Base-by-base conservation (phyloP, 92 coral and sea anemone species). In the Porites rus region DNA sequence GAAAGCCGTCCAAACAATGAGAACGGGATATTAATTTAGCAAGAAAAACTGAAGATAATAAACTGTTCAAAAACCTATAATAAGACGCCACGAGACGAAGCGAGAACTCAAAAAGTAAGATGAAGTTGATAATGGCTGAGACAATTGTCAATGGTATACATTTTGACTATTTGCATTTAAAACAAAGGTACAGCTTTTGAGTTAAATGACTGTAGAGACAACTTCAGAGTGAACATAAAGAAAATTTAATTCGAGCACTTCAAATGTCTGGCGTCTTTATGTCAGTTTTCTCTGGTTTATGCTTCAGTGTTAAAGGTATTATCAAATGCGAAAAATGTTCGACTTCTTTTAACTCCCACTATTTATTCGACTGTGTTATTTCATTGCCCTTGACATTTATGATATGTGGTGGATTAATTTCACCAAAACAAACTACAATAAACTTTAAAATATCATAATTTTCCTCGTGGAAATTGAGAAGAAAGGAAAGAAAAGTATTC, bases 1-100 rank as follows among this genome's bases (percentile, higher is more conserved):
- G 18, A 52, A 80, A 80, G 85, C 66, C 53, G 85, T 67, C 53
- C 28, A 80, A 51, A 68, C 18, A 43, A 65, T 12, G 20, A 28
- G 51, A 68, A 28, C 16, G 24, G 22, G 9, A 51, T 66, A 20
- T 80, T 52, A 1, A 5, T n/a, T 21, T 14, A 79, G 24, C 51
- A 24, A 56, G 19, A 7, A 24, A 80, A 80, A 68, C 38, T 54
- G 75, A 68, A 68, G 1, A 21, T 8, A 2, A 50, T 52, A 8
- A 24, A 51, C 53, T 16, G 10, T 80, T 46, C 7, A 65, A 56
- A 28, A 78, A 61, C 12, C 54, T 1, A 60, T 60, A 31, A 60
- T 7, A 17, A 9, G 17, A 17, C 14, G 14, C 14, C 14, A 0
- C 63, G 63, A 17, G 63, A 8, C 63, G 8, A 11, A 3, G 17